phyloP scores from a whole-genome alignment of 2,113 vertebrate species.

The Perca schrenkii region DNA sequence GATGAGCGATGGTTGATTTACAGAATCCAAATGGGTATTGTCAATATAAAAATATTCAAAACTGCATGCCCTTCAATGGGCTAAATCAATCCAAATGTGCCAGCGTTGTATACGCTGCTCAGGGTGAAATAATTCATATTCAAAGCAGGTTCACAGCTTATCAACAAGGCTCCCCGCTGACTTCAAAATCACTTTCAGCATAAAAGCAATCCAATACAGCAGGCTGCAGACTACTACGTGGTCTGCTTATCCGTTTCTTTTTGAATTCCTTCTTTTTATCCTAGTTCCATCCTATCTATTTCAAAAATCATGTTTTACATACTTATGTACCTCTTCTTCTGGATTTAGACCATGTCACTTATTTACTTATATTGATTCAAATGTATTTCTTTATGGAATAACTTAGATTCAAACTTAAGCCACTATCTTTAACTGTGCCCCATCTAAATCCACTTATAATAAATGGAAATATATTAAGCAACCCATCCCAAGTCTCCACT shows the following conservation, averaged over 20 bases:
- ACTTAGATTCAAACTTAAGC: background rate
- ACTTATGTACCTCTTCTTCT: background rate
- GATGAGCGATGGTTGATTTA: slow-evolving; percentile 43
- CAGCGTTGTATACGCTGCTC: slow-evolving; percentile 24
- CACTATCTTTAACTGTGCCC: background rate
- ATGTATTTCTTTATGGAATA: background rate
- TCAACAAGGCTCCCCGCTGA: slow-evolving; percentile 70
- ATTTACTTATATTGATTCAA: background rate
- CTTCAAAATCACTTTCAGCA: slow-evolving; percentile 70
- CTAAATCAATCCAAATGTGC: slow-evolving; percentile 51
- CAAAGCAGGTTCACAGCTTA: slow-evolving; percentile 70
- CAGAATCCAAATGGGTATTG: slow-evolving; percentile 22
- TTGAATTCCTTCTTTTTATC: slow-evolving; percentile 16
- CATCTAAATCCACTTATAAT: slow-evolving; percentile 13
- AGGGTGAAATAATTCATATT: slow-evolving; percentile 71
- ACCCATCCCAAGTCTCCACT: background rate
- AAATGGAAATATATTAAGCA: slow-evolving; percentile 43
- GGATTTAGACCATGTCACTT: background rate
- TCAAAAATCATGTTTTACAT: slow-evolving; percentile 3
- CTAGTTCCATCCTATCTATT: background rate
- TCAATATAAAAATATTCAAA: slow-evolving; percentile 57
- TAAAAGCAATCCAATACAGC: slow-evolving; percentile 60
- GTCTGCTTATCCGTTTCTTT: slow-evolving; percentile 12
- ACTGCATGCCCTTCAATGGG: slow-evolving; percentile 27
- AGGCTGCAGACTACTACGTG: slow-evolving; percentile 40